Evolutionary conservation across 2,888 invertebrate species (phyloP).

Genomic region (Campaea margaritaria): DNA sequence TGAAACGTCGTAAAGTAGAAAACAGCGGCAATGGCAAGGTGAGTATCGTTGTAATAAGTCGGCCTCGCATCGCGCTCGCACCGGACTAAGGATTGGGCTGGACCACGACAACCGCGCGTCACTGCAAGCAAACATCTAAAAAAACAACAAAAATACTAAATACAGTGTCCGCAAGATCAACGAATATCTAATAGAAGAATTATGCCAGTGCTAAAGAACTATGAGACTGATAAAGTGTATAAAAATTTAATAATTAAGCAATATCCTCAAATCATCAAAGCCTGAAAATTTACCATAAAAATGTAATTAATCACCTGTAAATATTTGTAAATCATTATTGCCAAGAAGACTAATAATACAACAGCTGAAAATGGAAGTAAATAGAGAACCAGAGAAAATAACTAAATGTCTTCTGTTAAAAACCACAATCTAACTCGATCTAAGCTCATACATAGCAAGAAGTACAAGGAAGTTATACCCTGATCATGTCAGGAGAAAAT

Average conservation of each 20-base stretch:
- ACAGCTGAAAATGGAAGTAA: neutral
- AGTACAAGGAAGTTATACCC: neutral
- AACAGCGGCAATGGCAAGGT: constrained; percentile 91
- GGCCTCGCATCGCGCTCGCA: constrained; percentile 71
- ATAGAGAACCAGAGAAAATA: neutral
- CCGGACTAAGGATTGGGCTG: constrained; percentile 87
- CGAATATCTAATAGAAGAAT: constrained; percentile 7
- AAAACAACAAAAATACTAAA: constrained; percentile 12
- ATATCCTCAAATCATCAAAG: constrained; percentile 4
- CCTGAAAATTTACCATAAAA: constrained; percentile 6
- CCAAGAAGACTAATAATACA: constrained; percentile 9
- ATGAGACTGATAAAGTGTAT: constrained; percentile 30
- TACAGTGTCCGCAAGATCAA: constrained; percentile 9
- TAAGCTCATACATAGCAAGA: neutral
- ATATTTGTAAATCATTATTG: neutral
- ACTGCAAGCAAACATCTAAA: constrained; percentile 16
- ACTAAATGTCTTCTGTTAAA: neutral
- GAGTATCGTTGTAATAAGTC: constrained; percentile 87
- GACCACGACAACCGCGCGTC: constrained; percentile 55
- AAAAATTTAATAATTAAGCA: constrained; percentile 11
- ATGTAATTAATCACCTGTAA: constrained; percentile 3
- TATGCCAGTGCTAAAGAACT: constrained; percentile 32
- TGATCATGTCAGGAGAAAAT: neutral
- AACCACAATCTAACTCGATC: neutral
- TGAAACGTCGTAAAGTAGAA: constrained; percentile 94